Percentiles rank a stretch among this genome's conserved stretches.
Conservation (phyloP, 2,888 invertebrate genomes). For the Xestia ashworthii region DNA sequence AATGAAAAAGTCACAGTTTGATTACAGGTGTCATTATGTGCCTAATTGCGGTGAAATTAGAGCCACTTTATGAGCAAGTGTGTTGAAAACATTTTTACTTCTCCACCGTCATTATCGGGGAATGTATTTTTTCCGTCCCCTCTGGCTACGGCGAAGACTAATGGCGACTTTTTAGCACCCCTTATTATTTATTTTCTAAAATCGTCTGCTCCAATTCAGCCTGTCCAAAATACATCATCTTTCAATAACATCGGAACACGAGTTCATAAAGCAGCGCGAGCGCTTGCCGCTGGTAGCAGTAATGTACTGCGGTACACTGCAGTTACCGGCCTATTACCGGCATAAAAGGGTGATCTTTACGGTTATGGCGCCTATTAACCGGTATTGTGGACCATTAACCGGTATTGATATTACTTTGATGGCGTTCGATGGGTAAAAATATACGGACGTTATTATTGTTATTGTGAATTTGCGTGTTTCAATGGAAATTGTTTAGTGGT, state of each 20-base stretch:
- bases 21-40: too few species aligned
- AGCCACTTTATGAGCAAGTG: too few species aligned
- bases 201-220: not conserved
- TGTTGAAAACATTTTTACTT: not conserved
- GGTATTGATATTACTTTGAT: constrained; percentile 66
- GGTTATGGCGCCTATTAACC: constrained; percentile 70
- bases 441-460: constrained; percentile 54
- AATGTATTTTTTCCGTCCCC: not conserved
- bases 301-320: constrained; percentile 44
- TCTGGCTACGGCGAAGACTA: not conserved
- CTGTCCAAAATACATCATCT: constrained; percentile 21
- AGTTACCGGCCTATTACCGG: constrained; percentile 64
- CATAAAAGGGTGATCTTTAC: constrained; percentile 73
- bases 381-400: constrained; percentile 69
- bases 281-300: constrained; percentile 29
- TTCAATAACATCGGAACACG: constrained; percentile 40
- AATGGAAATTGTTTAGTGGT: constrained; percentile 16
- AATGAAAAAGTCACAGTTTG: too few species aligned
- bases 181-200: not conserved
- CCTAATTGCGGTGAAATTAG: too few species aligned
- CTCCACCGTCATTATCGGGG: not conserved
- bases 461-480: constrained; percentile 57
- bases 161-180: not conserved
- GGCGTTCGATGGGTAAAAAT: constrained; percentile 65
- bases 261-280: constrained; percentile 33